Base-by-base conservation (phyloP, 92 coral and sea anemone species). In the Epizoanthus stellaris region DNA sequence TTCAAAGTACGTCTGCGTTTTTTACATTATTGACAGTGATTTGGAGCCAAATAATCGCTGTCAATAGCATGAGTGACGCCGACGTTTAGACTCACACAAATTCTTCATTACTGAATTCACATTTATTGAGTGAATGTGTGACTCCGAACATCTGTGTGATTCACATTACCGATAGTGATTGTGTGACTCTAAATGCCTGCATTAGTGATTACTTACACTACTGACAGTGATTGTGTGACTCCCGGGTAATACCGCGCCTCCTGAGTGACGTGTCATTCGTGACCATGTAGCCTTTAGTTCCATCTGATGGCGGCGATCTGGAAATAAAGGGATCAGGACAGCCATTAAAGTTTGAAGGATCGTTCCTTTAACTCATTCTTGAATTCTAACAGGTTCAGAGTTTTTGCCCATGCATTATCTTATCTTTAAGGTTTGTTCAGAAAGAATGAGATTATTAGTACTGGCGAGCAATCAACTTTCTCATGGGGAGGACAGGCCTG, bases 231-330 rank as follows among this genome's bases (percentile, higher is more conserved):
- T 89, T 49, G 92, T 86, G 73, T 80, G 89, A 56, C 89, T 85
- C 16, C 93, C 94, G 34, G 95, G 93, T 69, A 93, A 79, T 61
- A 89, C 89, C 14, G 93, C 25, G n/a, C 97, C 97, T 3, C 98
- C 98, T 6, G 98, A 52, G 76, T 80, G 89, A 69, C 96, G 91
- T 84, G 89, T 92, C 81, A 96, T 68, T 38, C 98, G 95, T 39
- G 98, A 96, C 98, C 98, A 96, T 0, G 98, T 94, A 53, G 98
- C 98, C 70, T 96, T 96, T 61, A 95, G 92, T 30, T 91, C 96
- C 85, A 94, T 87, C 57, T 89, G 95, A 80, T 90, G 98, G 20
- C 87, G 96, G 87, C 98, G 98, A 86, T 94, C 98, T 96, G 86
- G 25, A 49, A 56, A 76, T 20, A 77, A 5, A 17, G 40, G 40